Base-by-base conservation (phyloP, 1,140 invertebrate genomes). In the Drosophila repleta region DNA sequence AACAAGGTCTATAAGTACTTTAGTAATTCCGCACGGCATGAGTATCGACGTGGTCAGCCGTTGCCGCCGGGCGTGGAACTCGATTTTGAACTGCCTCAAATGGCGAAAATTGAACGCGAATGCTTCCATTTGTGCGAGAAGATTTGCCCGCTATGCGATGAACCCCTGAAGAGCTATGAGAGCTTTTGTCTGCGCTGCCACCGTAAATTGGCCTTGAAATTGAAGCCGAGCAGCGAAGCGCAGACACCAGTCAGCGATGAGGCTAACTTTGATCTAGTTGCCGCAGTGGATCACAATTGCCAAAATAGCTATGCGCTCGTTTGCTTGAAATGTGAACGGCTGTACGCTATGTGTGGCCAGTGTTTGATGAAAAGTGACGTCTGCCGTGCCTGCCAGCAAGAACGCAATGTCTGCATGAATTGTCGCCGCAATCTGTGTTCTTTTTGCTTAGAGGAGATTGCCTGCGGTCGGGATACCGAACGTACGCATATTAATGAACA, bases 51-150 rank as follows among this genome's bases (percentile, higher is more conserved):
- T 6, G 87, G 82, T 5, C 56, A 83, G 24, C 77, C 89, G 1
- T 7, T 90, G 53, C 83, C 84, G 8, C 52, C 68, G 4, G 77
- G 60, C 32, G 70, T 90, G 35, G 90, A 88, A 41, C 61, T 89
- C 13, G 84, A 82, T n/a, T 74, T 90, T 51, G 81, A 89, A 48
- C 29, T 90, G 57, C 89, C 81, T 3, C 70, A 77, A 71, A 67
- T 79, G 70, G 46, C 76, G 1, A 88, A 84, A 57, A 84, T 80
- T 17, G 85, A 91, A 55, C 74, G 74, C 21, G 85, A 91, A 71
- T 91, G 90, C 73, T 91, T 91, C 74, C 90, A 91, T 67, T 60
- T 91, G 35, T 85, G 79, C 70, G 90, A 91, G n/a, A 91, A 90
- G 52, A 80, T 91, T 8, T 91, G 90, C 55, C 90, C 90, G 4